Evolutionary conservation across 64 coral and sea anemone species (phyloP), one percentile per base, ranked within the genome.

Genomic region (Stylophora pistillata): DNA sequence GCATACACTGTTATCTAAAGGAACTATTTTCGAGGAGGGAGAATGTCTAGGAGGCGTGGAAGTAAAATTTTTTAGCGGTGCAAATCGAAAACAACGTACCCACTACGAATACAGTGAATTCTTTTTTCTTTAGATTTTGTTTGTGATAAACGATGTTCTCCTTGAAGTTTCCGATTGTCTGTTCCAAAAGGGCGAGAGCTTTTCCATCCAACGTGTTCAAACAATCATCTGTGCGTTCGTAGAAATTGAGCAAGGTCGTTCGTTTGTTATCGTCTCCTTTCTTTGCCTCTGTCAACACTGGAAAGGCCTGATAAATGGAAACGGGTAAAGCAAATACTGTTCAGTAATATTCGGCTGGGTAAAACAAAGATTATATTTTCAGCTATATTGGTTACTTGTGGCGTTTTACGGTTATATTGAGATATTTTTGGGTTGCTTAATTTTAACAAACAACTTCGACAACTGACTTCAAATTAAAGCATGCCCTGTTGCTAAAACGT

Each of bases 91-190:
- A 25, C n/a, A 25, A 79, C 10, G 4, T 37, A 81, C 78, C 78
- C 63, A 57, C 78, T 4, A 81, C 78, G 32, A 81, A 57, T 2
- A 81, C 15, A 34, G 41, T 34, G 78, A 37, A 81, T 33, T 81
- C 78, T 58, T 37, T 63, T 14, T 30, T 29, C 10, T 14, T 6
- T 13, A 81, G 58, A 20, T 64, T 13, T 17, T 10, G 5, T 81
- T 81, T 62, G 78, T 81, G 57, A 4, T 5, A 18, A 64, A 17
- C 61, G 18, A 64, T 64, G 20, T 64, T 64, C 4, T 64, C 61
- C 23, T 64, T 64, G 16, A 64, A 17, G 13, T 37, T 62, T 62
- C 60, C 32, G 1, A 64, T 63, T 7, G n/a, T 52, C 59, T 66
- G 59, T 20, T 68, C 30, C 21, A 82, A 33, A 21, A 82, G 30